A percentile compares a stretch with the other conserved stretches of the same genome.
These are phyloP conservation scores for Macrophya annulata DNA, from an alignment of 2,888 invertebrate genomes.

Conservation along the genomic window DNA sequence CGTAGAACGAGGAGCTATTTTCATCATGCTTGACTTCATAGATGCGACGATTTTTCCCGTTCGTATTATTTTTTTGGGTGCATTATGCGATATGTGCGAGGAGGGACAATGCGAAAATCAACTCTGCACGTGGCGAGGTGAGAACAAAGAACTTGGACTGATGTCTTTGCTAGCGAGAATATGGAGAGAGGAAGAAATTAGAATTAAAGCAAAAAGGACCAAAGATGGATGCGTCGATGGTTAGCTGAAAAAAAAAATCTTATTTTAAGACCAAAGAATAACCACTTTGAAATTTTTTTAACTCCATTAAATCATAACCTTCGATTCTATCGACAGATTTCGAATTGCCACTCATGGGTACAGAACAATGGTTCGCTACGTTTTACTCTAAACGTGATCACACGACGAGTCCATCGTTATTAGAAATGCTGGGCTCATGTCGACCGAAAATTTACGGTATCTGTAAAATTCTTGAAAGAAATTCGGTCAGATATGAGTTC, in stretches of 20 bases:
- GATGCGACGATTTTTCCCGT: slow-evolving; percentile 74
- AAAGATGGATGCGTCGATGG: slow-evolving; percentile 75
- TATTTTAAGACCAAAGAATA: not conserved
- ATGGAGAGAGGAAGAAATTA: slow-evolving; percentile 79
- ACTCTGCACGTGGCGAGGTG: slow-evolving; percentile 79
- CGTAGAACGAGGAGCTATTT: slow-evolving; percentile 75
- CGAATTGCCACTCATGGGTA: slow-evolving; percentile 78
- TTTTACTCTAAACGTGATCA: slow-evolving; percentile 66
- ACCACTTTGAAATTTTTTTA: not conserved
- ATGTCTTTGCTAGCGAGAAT: slow-evolving; percentile 76
- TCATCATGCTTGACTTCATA: slow-evolving; percentile 77
- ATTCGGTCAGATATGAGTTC: slow-evolving; percentile 72
- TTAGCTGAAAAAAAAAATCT: slow-evolving; percentile 57
- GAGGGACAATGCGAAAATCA: slow-evolving; percentile 75
- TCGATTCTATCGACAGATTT: slow-evolving; percentile 68
- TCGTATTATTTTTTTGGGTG: slow-evolving; percentile 77
- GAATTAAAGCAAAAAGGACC: slow-evolving; percentile 72
- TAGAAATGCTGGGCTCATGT: slow-evolving; percentile 78
- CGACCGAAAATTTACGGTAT: slow-evolving; percentile 80
- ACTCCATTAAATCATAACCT: not conserved
- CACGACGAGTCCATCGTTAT: slow-evolving; percentile 74
- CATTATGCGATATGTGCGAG: slow-evolving; percentile 78
- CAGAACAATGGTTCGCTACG: slow-evolving; percentile 75
- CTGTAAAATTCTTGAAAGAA: slow-evolving; percentile 74
- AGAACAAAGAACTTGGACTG: slow-evolving; percentile 72